Conservation (phyloP, 2,888 invertebrate species). For the Lasioglossum malachurum region DNA sequence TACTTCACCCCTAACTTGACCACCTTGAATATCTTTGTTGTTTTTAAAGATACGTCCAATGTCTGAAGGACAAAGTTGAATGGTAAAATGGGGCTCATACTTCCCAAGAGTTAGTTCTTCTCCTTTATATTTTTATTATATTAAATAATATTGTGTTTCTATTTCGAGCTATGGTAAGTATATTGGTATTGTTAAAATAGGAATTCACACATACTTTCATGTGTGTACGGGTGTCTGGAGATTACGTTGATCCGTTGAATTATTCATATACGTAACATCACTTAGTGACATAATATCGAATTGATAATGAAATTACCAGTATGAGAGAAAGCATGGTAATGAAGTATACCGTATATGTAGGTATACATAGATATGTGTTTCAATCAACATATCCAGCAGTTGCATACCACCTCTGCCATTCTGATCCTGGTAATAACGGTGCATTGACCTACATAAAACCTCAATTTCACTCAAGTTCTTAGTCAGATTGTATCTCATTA, state of each 20-base stretch:
- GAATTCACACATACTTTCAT: neutral
- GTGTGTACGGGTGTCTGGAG: neutral
- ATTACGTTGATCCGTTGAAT: neutral
- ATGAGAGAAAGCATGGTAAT: neutral
- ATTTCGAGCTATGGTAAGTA: neutral
- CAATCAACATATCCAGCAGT: neutral
- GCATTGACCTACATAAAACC: constrained; percentile 10
- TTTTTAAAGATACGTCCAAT: too few relatives aligned
- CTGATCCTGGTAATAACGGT: constrained; percentile 10
- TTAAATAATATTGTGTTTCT: neutral
- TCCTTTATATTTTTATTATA: too few relatives aligned
- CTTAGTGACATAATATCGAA: neutral
- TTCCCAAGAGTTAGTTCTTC: too few relatives aligned
- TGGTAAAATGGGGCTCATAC: too few relatives aligned
- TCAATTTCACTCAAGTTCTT: neutral
- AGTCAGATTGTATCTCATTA: neutral
- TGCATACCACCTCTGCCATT: neutral
- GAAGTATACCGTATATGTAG: neutral
- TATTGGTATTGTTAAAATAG: neutral
- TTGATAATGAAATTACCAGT: constrained; percentile 6
- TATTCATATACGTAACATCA: neutral
- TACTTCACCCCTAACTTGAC: too few relatives aligned
- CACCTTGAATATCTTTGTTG: too few relatives aligned
- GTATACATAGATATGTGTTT: neutral
- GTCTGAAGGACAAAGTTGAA: too few relatives aligned